These are phyloP conservation scores for Lepidurus apus DNA, from an alignment of 1,140 invertebrate species.

Conservation along the genomic window DNA sequence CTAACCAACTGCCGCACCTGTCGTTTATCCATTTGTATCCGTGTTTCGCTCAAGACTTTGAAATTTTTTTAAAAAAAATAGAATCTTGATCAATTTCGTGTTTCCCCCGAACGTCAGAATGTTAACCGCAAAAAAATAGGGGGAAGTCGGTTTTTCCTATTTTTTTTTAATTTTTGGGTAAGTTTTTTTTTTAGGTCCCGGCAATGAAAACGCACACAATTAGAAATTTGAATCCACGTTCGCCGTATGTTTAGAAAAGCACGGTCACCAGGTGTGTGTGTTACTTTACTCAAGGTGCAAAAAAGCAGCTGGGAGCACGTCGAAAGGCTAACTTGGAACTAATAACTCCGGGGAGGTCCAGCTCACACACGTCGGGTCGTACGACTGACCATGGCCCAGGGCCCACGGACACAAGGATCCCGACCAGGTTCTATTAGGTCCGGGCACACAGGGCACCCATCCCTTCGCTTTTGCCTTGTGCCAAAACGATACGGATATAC, in stretches of 20 bases:
- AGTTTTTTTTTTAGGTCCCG: not conserved
- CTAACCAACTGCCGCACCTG: not conserved
- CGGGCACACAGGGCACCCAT: slow-evolving; percentile 20
- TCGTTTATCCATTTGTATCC: slow-evolving; percentile 13
- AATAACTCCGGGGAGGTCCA: slow-evolving; percentile 23
- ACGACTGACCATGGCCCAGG: slow-evolving; percentile 29
- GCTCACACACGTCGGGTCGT: slow-evolving; percentile 28
- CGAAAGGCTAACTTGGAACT: slow-evolving; percentile 18
- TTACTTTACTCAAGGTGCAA: slow-evolving; percentile 19
- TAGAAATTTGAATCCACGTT: not conserved
- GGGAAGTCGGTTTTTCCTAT: not conserved
- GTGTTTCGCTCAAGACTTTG: slow-evolving; percentile 3
- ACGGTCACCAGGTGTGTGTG: slow-evolving; percentile 20
- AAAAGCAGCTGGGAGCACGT: slow-evolving; percentile 20
- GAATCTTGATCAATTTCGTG: not conserved
- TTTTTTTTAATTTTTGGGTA: not conserved
- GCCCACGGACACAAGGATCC: slow-evolving; percentile 27
- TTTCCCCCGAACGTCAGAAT: not conserved
- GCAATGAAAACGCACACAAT: not conserved
- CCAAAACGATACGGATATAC: slow-evolving; percentile 15
- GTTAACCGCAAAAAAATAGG: not conserved
- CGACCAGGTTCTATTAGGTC: not conserved
- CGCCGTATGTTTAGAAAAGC: not conserved
- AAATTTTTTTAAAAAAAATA: too few species aligned
- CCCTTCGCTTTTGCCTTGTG: not conserved